phyloP scores from a whole-genome alignment of 1,140 invertebrate genomes.

The Drosophila ercepeae region DNA sequence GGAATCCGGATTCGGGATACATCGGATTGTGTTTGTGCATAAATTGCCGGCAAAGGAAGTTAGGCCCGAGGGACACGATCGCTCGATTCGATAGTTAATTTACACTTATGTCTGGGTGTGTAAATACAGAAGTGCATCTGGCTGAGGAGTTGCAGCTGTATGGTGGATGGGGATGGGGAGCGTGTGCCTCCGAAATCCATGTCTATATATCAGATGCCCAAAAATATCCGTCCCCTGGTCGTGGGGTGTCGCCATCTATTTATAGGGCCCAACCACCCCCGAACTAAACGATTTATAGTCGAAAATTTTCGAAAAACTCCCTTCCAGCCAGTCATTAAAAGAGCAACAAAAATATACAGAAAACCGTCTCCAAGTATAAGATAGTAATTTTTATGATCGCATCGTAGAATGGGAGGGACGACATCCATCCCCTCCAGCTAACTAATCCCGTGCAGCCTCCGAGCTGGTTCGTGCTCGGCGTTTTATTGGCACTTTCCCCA shows the following conservation, averaged over 20 bases:
- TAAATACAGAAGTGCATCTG: constrained; percentile 18
- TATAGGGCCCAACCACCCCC: constrained; percentile 35
- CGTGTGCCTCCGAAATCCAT: constrained; percentile 54
- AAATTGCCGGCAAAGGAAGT: constrained; percentile 53
- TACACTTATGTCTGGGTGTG: constrained; percentile 12
- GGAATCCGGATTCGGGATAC: not conserved
- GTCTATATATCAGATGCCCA: constrained; percentile 52
- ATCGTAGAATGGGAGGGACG: constrained; percentile 4
- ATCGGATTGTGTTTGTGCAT: constrained; percentile 55
- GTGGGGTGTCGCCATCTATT: constrained; percentile 27
- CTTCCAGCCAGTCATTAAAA: constrained; percentile 46
- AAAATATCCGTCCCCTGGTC: constrained; percentile 53
- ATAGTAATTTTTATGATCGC: constrained; percentile 59
- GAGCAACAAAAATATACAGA: constrained; percentile 65
- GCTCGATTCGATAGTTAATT: constrained; percentile 32
- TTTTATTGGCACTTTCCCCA: constrained; percentile 77
- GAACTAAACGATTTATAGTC: constrained; percentile 67
- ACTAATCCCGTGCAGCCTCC: constrained; percentile 44
- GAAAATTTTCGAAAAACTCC: not conserved
- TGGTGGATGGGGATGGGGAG: constrained; percentile 7
- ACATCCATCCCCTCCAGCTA: constrained; percentile 11
- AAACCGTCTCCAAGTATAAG: constrained; percentile 9
- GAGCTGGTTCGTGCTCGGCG: constrained; percentile 13
- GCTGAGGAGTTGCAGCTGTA: constrained; percentile 34
- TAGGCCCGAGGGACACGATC: constrained; percentile 26